Evolutionary conservation across 1,140 invertebrate species (phyloP).

Genomic region (Tribolium madens): DNA sequence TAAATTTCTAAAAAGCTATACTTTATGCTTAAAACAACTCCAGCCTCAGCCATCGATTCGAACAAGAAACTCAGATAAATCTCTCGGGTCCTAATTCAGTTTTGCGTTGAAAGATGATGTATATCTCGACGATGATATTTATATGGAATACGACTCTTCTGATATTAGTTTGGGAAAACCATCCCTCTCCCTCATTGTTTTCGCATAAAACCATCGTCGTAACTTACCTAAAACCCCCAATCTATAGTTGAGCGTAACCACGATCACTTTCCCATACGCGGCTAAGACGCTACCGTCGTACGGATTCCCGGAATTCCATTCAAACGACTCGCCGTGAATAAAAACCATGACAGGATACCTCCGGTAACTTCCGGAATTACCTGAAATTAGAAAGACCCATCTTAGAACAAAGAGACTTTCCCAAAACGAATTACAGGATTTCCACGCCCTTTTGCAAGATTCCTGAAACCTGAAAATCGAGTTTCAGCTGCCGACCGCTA

Average conservation of each 20-base stretch:
- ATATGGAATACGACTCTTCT: conserved; percentile 12
- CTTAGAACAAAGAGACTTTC: neutral
- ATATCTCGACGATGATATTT: conserved; percentile 20
- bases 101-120: conserved; percentile 3
- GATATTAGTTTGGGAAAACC: conserved; percentile 25
- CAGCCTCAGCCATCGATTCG: neutral
- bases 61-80: neutral
- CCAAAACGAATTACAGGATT: neutral
- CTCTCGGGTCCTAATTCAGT: conserved; percentile 19
- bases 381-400: neutral
- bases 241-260: conserved; percentile 94
- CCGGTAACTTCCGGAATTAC: neutral
- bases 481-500: neutral
- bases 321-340: conserved; percentile 92
- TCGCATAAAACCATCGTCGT: conserved; percentile 1
- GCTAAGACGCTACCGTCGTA: conserved; percentile 91
- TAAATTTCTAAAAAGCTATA: neutral
- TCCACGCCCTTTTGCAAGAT: neutral
- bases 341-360: conserved; percentile 80
- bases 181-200: conserved; percentile 2
- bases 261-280: conserved; percentile 90
- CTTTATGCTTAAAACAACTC: conserved; percentile 12
- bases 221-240: conserved; percentile 89
- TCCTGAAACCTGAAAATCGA: neutral
- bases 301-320: conserved; percentile 93